Evolutionary conservation across 2,113 vertebrate genomes (phyloP).

Genomic region (Seriola aureovittata): DNA sequence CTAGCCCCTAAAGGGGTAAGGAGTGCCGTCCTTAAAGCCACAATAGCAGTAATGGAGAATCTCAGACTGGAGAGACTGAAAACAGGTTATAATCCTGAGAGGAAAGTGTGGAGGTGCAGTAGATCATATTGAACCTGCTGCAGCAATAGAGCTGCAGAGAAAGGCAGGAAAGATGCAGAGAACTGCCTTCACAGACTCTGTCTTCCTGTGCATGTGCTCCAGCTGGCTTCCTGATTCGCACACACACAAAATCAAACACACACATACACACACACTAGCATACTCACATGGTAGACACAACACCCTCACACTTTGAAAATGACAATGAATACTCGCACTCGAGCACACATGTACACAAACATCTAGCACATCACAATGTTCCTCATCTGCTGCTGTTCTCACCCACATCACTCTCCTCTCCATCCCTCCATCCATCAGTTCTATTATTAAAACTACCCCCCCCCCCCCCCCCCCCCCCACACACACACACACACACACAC

Average conservation of each 20-base stretch:
- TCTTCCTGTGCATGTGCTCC: conserved; percentile 38
- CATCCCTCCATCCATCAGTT: conserved; percentile 45
- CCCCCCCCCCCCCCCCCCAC: background rate
- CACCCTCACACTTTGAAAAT: conserved; percentile 44
- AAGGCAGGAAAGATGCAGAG: conserved; percentile 25
- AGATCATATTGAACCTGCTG: conserved; percentile 32
- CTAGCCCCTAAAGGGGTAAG: conserved; percentile 1
- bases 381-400: conserved; percentile 40
- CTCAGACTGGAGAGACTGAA: background rate
- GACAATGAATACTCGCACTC: conserved; percentile 27
- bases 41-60: background rate
- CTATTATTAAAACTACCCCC: conserved; percentile 40
- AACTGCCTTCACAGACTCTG: conserved; percentile 54
- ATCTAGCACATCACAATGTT: conserved; percentile 4
- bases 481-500: background rate
- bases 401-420: conserved; percentile 41
- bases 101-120: conserved; percentile 10
- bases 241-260: background rate
- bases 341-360: background rate
- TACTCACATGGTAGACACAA: conserved; percentile 31
- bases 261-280: background rate
- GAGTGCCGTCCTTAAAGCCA: conserved; percentile 9
- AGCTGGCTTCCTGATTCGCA: conserved; percentile 22
- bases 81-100: conserved; percentile 19
- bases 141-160: conserved; percentile 13